Evolutionary conservation across 2,113 vertebrate species (phyloP).

Genomic region (Myrmecophaga tridactyla): DNA sequence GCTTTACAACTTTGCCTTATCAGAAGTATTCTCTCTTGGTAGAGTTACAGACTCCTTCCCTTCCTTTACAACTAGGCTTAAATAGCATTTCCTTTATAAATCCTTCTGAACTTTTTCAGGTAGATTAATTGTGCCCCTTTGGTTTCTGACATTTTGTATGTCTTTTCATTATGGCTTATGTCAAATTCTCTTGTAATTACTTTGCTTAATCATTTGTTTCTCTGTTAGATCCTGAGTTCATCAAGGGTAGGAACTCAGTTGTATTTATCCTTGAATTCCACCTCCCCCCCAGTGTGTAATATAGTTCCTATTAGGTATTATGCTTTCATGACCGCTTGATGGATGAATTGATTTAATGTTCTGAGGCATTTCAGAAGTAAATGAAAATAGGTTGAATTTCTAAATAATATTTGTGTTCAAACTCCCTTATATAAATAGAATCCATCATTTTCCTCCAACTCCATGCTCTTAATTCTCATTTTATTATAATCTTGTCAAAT

Average conservation of each 20-base stretch:
- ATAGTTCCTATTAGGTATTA: background rate
- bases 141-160: slow-evolving; percentile 69
- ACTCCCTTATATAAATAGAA: slow-evolving; percentile 1
- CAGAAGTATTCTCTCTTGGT: background rate
- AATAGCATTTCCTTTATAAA: slow-evolving; percentile 69
- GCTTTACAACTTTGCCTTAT: background rate
- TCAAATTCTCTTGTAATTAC: slow-evolving; percentile 63
- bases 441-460: slow-evolving; percentile 28
- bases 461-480: background rate
- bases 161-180: slow-evolving; percentile 46
- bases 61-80: slow-evolving; percentile 49
- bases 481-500: slow-evolving; percentile 42
- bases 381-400: slow-evolving; percentile 44
- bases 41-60: background rate
- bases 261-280: slow-evolving; percentile 43
- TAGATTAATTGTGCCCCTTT: slow-evolving; percentile 65
- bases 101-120: slow-evolving; percentile 30
- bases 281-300: background rate
- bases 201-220: slow-evolving; percentile 55
- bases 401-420: slow-evolving; percentile 27
- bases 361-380: slow-evolving; percentile 50
- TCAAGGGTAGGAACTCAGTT: slow-evolving; percentile 27
- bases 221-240: slow-evolving; percentile 49
- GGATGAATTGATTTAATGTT: slow-evolving; percentile 45
- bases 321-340: slow-evolving; percentile 32